These are phyloP conservation scores for Periparus ater DNA, from an alignment of 2,797 vertebrate species.

Conservation along the genomic window DNA sequence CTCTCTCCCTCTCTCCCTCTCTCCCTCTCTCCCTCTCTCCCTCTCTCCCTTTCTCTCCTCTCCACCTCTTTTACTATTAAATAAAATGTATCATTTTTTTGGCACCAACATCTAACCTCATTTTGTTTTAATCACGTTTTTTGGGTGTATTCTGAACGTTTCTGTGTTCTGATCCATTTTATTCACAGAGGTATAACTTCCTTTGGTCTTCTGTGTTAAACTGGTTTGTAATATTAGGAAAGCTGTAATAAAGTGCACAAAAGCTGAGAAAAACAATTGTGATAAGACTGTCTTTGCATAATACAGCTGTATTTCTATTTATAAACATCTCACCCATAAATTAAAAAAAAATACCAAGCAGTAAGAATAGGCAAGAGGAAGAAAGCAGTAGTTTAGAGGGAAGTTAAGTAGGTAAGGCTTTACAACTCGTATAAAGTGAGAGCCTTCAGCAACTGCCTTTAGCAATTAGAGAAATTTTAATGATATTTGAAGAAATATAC, in stretches of 20 bases:
- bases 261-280: background rate
- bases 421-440: background rate
- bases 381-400: background rate
- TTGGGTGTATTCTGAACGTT: background rate
- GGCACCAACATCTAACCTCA: fast-evolving
- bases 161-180: background rate
- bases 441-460: background rate
- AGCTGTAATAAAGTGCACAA: background rate
- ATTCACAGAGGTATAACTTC: background rate
- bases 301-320: background rate
- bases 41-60: too few relatives aligned
- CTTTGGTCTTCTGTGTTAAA: background rate
- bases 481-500: background rate
- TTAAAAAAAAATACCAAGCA: background rate
- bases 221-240: fast-evolving
- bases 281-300: background rate
- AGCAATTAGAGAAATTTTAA: background rate
- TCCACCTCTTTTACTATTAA: background rate
- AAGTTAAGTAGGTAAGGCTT: background rate
- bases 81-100: background rate
- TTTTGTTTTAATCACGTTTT: background rate
- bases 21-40: background rate
- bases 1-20: too few relatives aligned
- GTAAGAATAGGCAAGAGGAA: background rate
- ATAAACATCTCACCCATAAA: background rate